Conservation (phyloP, 2,113 vertebrate species). For the Irena cyanogastra region DNA sequence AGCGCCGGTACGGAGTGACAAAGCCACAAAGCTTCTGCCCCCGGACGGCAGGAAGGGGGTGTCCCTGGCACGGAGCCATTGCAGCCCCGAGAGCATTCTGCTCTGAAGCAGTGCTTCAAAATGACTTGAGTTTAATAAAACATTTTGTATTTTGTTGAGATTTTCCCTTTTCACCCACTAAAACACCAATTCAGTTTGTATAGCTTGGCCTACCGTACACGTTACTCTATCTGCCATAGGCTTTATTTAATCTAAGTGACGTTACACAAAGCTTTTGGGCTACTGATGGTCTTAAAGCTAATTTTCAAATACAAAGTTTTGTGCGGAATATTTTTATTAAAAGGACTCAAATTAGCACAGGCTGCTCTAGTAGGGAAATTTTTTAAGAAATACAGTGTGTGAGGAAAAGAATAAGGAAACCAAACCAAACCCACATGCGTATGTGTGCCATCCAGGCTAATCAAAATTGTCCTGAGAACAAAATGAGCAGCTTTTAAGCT, state of each 20-base stretch:
- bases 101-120: background rate
- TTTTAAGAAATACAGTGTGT: background rate
- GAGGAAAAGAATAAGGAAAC: background rate
- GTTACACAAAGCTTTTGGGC: background rate
- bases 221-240: rapidly evolving
- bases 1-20: rapidly evolving
- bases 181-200: rapidly evolving
- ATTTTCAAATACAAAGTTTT: background rate
- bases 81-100: rapidly evolving
- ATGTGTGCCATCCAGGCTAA: background rate
- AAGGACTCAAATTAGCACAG: background rate
- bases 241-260: background rate
- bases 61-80: rapidly evolving
- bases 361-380: too few species aligned
- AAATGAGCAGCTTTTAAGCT: background rate
- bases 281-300: too few species aligned
- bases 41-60: too few species aligned
- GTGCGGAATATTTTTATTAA: background rate
- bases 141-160: background rate
- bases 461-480: background rate
- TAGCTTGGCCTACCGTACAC: rapidly evolving
- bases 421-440: rapidly evolving
- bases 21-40: rapidly evolving
- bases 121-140: rapidly evolving
- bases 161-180: background rate